A percentile compares a stretch with the other conserved stretches of the same genome.
These are phyloP conservation scores for Schlechtendalia chinensis DNA, from an alignment of 1,140 invertebrate species.

Conservation along the genomic window DNA sequence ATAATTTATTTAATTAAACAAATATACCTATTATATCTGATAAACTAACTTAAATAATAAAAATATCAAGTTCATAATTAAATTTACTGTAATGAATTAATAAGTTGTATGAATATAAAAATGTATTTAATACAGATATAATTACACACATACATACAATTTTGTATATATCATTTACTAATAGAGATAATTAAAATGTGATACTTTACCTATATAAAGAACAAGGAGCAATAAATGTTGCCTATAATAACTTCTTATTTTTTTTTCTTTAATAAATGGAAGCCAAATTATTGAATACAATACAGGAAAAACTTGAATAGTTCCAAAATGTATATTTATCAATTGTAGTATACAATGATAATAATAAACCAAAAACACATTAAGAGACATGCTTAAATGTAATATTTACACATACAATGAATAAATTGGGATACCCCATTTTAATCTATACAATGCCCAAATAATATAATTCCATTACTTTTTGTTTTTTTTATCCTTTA, in stretches of 20 bases:
- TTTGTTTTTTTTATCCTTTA: not conserved
- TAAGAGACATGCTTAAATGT: not conserved
- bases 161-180: constrained; percentile 1
- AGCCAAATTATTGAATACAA: not conserved
- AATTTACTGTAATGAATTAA: no score
- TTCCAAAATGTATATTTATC: not conserved
- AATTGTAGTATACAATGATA: not conserved
- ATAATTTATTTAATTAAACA: not conserved
- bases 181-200: constrained; percentile 25
- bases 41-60: not conserved
- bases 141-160: not conserved
- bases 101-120: no score
- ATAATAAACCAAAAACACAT: not conserved
- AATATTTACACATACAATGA: not conserved
- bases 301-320: not conserved
- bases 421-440: not conserved
- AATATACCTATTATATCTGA: not conserved
- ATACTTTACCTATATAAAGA: constrained; percentile 9
- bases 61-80: no score
- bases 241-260: constrained; percentile 1
- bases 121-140: constrained; percentile 2
- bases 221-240: not conserved
- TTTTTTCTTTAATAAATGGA: not conserved
- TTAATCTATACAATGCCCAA: constrained; percentile 19
- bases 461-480: constrained; percentile 6